Conservation (phyloP, 2,113 vertebrate species). For the human region DNA sequence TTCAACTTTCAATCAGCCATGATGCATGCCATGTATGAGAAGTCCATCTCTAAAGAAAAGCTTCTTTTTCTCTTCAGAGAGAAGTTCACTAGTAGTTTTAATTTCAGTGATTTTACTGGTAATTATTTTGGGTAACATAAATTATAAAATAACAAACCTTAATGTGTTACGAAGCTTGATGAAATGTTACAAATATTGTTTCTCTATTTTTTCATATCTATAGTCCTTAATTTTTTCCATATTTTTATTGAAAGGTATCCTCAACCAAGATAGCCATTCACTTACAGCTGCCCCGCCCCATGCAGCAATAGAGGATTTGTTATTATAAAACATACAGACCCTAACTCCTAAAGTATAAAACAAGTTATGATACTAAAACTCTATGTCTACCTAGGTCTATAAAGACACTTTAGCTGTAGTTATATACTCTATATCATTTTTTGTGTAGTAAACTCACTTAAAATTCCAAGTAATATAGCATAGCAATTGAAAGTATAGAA, state of each 20-base stretch:
- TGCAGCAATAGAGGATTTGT: neutral
- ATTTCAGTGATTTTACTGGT: neutral
- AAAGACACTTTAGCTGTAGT: neutral
- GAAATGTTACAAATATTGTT: neutral
- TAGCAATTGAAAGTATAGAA: neutral
- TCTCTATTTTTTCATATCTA: neutral
- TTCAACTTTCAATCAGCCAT: neutral
- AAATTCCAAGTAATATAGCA: neutral
- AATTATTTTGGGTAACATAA: neutral
- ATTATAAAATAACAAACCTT: neutral
- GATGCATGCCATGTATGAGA: neutral
- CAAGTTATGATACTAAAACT: neutral
- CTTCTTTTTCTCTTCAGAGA: neutral
- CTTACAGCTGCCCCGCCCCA: accelerated
- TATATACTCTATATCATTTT: neutral
- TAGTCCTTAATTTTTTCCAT: neutral
- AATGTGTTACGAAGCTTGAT: neutral
- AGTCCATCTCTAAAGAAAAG: neutral
- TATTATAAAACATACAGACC: neutral
- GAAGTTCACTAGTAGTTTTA: neutral
- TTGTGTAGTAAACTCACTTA: neutral
- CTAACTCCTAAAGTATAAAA: neutral
- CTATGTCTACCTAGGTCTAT: neutral
- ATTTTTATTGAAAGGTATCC: neutral
- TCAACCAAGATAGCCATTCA: neutral